Evolutionary conservation across 1,140 invertebrate species (phyloP), one percentile per base, ranked within the genome.

Genomic region (Zaprionus lachaisei): DNA sequence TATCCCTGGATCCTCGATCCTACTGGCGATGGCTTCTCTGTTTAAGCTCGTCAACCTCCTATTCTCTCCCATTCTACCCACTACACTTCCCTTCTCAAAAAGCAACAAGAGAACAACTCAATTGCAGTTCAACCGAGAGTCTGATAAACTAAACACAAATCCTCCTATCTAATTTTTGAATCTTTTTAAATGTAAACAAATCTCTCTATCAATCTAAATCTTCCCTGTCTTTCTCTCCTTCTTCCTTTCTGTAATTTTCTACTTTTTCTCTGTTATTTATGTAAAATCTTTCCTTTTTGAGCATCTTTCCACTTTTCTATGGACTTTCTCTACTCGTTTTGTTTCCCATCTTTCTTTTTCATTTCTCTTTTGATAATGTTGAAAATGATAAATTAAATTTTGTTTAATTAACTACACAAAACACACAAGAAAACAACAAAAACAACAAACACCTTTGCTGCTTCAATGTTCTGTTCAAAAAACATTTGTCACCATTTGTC

Each of bases 1-100:
- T 99, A 99, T 92, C 98, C 98, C 28, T 99, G 98, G 98, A 96
- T 99, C 83, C 94, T 98, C 78, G 97, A 99, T 94, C 98, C 98
- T 64, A 98, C 97, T 79, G 98, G 98, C 80, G 97, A 99, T 94
- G 98, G 97, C 83, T 97, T 98, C 94, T 96, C 96, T 80, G 96
- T 95, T 82, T 97, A 95, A 47, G 71, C 65, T 58, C 58, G 34
- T 62, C 34, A 22, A 60, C 6, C 14, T 38, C 41, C 60, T 62
- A 41, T 60, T 37, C 20, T 14, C 37, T 60, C 54, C 60, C 11
- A 54, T 57, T 65, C 55, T 54, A 31, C 24, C 9, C 38, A 5
- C 11, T 15, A 17, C 58, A 68, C 68, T 79, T 47, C 41, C 41
- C 51, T 49, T 49, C 54, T 60, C 68, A 72, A 67, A 77, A 60